Evolutionary conservation across 1,140 invertebrate genomes (phyloP).

Genomic region (Branchinecta lynchi): DNA sequence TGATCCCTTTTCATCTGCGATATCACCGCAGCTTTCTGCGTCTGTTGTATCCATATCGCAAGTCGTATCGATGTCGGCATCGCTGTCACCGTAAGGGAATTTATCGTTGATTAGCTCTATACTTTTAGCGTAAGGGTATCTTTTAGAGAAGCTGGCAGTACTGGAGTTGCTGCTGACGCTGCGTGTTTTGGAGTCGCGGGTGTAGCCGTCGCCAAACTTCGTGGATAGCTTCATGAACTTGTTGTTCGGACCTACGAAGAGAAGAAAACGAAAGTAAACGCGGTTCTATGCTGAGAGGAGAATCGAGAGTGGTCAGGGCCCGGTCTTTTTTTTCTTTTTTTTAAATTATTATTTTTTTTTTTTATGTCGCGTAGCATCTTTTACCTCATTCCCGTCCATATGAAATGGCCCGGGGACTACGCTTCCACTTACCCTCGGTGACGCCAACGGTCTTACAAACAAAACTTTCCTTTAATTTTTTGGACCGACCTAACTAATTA

Average conservation of each 20-base stretch:
- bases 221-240: neutral
- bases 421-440: no score
- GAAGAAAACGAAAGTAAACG: neutral
- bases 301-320: no score
- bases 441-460: no score
- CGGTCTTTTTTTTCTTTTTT: no score
- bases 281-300: no score
- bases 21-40: neutral
- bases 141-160: neutral
- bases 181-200: neutral
- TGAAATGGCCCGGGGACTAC: no score
- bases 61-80: neutral
- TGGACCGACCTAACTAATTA: no score
- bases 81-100: neutral
- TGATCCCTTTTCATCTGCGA: neutral
- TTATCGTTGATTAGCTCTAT: neutral
- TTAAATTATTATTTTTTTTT: no score
- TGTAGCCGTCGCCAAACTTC: constrained; percentile 1
- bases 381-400: no score
- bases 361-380: no score
- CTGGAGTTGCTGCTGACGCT: neutral
- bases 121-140: constrained; percentile 3
- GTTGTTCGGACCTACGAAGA: neutral
- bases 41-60: neutral
- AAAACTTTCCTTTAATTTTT: no score